Conservation (phyloP, 2,797 vertebrate genomes). For the Botia kubotai region DNA sequence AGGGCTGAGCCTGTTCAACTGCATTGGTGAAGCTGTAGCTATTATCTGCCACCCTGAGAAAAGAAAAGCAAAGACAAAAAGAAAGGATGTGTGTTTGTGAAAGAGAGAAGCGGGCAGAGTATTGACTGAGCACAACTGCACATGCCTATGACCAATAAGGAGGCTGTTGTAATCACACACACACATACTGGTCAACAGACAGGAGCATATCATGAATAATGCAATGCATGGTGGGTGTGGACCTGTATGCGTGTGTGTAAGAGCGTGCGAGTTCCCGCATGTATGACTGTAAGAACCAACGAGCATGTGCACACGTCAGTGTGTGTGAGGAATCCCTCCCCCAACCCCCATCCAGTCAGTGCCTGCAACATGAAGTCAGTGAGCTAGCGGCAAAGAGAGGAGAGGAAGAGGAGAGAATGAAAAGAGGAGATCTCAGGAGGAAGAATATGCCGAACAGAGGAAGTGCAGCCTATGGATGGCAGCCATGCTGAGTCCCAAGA, state of each 20-base stretch:
- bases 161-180: slow-evolving; percentile 50
- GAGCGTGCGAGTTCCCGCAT: slow-evolving; percentile 50
- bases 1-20: slow-evolving; percentile 76
- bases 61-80: slow-evolving; percentile 34
- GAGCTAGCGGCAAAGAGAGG: slow-evolving; percentile 35
- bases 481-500: slow-evolving; percentile 91
- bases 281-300: slow-evolving; percentile 62
- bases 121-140: slow-evolving; percentile 39
- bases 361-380: slow-evolving; percentile 54
- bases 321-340: slow-evolving; percentile 58
- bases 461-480: slow-evolving; percentile 69
- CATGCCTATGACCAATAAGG: slow-evolving; percentile 63
- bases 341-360: slow-evolving; percentile 37
- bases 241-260: slow-evolving; percentile 62
- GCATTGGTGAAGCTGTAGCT: slow-evolving; percentile 70
- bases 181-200: slow-evolving; percentile 41
- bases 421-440: slow-evolving; percentile 66
- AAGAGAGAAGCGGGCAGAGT: slow-evolving; percentile 27
- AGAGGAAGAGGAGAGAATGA: slow-evolving; percentile 38
- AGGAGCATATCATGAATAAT: slow-evolving; percentile 76
- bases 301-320: slow-evolving; percentile 58
- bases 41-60: slow-evolving; percentile 67
- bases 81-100: not conserved
- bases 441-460: slow-evolving; percentile 74
- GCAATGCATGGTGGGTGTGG: slow-evolving; percentile 68